Conservation (phyloP, 2,888 invertebrate genomes). For the Taenaris catops region DNA sequence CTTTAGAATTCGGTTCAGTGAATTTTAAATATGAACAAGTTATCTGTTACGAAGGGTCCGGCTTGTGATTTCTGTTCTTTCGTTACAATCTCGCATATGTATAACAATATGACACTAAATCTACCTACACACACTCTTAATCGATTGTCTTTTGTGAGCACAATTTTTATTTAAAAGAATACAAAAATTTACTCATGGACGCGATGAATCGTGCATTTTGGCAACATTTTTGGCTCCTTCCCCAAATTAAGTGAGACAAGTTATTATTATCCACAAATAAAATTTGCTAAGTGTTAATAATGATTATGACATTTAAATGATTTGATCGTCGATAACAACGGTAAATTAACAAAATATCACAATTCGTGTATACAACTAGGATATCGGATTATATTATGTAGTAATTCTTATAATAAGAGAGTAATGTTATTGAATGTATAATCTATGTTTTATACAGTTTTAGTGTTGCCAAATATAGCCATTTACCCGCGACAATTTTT, state of each 20-base stretch:
- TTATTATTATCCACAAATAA: slow-evolving; percentile 9
- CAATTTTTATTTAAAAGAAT: slow-evolving; percentile 37
- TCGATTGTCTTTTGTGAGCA: slow-evolving; percentile 76
- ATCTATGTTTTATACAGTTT: slow-evolving; percentile 12
- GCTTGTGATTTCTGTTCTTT: too few species aligned
- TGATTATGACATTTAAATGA: slow-evolving; percentile 8
- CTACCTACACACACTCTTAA: slow-evolving; percentile 41
- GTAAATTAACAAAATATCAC: slow-evolving; percentile 52
- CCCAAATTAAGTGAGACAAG: slow-evolving; percentile 44
- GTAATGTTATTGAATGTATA: slow-evolving; percentile 10
- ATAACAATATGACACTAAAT: slow-evolving; percentile 6
- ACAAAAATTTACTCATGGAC: slow-evolving; percentile 44
- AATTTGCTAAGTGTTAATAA: slow-evolving; percentile 12
- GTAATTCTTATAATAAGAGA: slow-evolving; percentile 13
- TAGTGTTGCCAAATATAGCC: slow-evolving; percentile 12
- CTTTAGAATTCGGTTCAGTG: too few species aligned
- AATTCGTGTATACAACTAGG: slow-evolving; percentile 52
- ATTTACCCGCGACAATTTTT: too few species aligned
- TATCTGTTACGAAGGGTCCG: too few species aligned
- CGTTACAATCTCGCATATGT: slow-evolving; percentile 3
- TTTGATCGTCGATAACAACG: slow-evolving; percentile 20
- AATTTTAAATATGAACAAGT: too few species aligned
- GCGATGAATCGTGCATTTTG: slow-evolving; percentile 58
- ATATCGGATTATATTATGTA: slow-evolving; percentile 39
- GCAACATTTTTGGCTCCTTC: slow-evolving; percentile 71